Evolutionary conservation across 2,888 invertebrate species (phyloP), one percentile per base, ranked within the genome.

Genomic region (Loripinus fragilis): DNA sequence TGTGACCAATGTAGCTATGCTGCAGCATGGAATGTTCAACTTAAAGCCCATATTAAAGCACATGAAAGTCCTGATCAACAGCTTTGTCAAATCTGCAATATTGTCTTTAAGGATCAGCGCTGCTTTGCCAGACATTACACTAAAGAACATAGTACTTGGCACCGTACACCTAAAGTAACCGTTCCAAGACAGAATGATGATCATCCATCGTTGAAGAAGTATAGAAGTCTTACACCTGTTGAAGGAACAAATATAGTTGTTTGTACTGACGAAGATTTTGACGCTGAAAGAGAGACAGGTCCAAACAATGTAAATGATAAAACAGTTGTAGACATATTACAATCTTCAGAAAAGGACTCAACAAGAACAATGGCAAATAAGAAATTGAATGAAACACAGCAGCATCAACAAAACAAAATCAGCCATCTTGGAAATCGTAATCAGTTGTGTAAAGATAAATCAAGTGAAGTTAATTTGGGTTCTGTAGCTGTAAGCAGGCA

Each of bases 1-100:
- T 75, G 75, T 70, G 64, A 69, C 33, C 42, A 70, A 60, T 75
- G 75, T 48, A 60, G 25, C 10, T 75, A 70, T 38, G 60, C 70
- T 33, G 69, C 65, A 20, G 64, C 70, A 2, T 75, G 75, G 75
- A 75, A 75, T 64, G 75, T 75, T 12, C 78, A 75, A 65, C 30
- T 75, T 2, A 75, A 75, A 50, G n/a, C 38, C 1, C 75, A 75
- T 35, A 69, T 55, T 64, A 20, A 35, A 35, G 69, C 69, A 35
- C 75, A 75, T 52, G 50, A 41, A 2, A 38, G 48, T 41, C 25
- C 38, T 10, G 33, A n/a, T 2, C 50, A 65, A 23, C 23, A 33
- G 17, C 28, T 30, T 12, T 78, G 78, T 71, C 35, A 65, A 15
- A 55, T 42, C 0, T 78, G 78, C 74, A 42, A 50, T 45, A 70